Evolutionary conservation across 2,888 invertebrate species (phyloP), one percentile per base, ranked within the genome.

Genomic region (Eretmocerus hayati): DNA sequence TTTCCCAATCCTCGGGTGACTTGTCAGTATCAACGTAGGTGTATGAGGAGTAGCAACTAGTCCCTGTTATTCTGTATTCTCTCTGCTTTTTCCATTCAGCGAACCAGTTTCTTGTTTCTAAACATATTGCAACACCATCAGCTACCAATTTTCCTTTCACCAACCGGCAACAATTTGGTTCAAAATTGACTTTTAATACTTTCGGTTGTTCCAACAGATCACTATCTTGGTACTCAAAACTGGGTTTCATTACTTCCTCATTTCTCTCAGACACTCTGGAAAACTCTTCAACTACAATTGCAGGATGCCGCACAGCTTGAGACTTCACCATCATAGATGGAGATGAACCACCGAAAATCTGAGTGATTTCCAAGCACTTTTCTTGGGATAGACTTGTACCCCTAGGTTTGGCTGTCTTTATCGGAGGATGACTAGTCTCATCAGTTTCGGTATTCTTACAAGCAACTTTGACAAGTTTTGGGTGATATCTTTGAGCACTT

Each of bases 1-100:
- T 54, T 13, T 42, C 16, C 59, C 56, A 56, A 46, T 59, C 43
- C 3, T 55, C 50, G 23, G 54, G 54, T 46, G 58, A 56, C 45
- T 54, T 36, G 15, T 32, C 46, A 8, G 49, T n/a, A n/a, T n/a
- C n/a, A n/a, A n/a, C 40, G 39, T 58, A 59, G 8, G 59, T 59
- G 39, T 46, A 59, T 8, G 58, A 37, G 15, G 37, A 21, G 33
- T 59, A 61, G 26, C 58, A 58, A 31, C 38, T 53, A 13, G 57
- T 47, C 3, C 56, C 58, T 31, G 58, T 56, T 19, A 58, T 52
- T 3, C 53, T 40, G 33, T 38, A 52, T 36, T 46, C 23, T 35
- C 56, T 42, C 30, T 56, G 50, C 15, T 43, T 33, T 15, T 39
- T 23, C 55, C 58, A 58, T 30, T 18, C 31, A 3, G 46, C 31